phyloP scores from a whole-genome alignment of 2,797 vertebrate genomes.

The Mormyrus hasselquistii region DNA sequence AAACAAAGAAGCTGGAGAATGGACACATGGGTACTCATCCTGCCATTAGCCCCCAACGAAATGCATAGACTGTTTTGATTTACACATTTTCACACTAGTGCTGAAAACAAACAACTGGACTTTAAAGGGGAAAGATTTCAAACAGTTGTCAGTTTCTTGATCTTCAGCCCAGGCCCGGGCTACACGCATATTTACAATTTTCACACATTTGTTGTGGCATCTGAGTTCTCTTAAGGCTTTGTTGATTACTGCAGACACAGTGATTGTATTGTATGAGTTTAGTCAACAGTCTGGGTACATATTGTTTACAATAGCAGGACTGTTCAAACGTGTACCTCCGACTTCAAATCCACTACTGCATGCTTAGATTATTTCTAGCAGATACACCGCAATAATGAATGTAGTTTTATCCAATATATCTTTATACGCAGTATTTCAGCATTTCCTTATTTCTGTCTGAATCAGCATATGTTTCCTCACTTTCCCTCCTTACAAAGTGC shows the following conservation, averaged over 20 bases:
- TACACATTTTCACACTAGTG: background rate
- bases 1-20: background rate
- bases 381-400: background rate
- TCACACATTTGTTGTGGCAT: background rate
- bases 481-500: background rate
- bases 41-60: background rate
- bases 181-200: background rate
- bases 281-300: constrained; percentile 4
- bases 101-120: constrained; percentile 4
- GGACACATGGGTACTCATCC: background rate
- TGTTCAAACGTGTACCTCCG: background rate
- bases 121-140: background rate
- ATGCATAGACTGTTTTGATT: background rate
- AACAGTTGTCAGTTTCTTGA: background rate
- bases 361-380: background rate
- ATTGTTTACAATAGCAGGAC: background rate
- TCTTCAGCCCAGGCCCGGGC: background rate
- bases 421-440: background rate
- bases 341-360: background rate
- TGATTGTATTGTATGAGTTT: background rate
- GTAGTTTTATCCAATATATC: background rate
- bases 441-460: background rate
- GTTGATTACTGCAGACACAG: constrained; percentile 1
- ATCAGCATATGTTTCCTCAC: background rate
- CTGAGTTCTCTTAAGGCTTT: constrained; percentile 10